A percentile compares a stretch with the other conserved stretches of the same genome.
These are phyloP conservation scores for Psix sp. DNA, from an alignment of 1,140 invertebrate species.

Conservation along the genomic window DNA sequence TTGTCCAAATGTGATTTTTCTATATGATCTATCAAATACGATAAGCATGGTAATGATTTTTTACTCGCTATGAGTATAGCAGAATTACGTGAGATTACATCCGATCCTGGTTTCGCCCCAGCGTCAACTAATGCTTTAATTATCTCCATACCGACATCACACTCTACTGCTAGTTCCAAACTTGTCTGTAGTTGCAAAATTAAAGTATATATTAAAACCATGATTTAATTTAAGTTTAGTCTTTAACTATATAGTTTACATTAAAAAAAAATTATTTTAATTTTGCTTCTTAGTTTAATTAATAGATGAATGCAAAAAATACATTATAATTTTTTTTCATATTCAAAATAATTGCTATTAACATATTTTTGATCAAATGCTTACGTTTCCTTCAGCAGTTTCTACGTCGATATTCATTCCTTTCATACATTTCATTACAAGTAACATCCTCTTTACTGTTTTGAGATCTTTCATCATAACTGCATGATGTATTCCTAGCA, in stretches of 20 bases:
- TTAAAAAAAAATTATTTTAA: no score
- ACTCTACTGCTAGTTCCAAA: constrained; percentile 64
- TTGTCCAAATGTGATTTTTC: background rate
- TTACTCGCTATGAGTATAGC: constrained; percentile 65
- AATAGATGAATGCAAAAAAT: no score
- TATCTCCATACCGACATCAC: constrained; percentile 40
- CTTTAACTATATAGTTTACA: no score
- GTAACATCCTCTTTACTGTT: constrained; percentile 57
- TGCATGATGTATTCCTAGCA: constrained; percentile 65
- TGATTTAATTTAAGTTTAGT: no score
- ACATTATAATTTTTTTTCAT: no score
- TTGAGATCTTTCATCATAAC: constrained; percentile 45
- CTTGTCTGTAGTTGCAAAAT: constrained; percentile 65
- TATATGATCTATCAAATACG: background rate
- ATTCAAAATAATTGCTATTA: no score
- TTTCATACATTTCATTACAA: constrained; percentile 54
- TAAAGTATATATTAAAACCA: no score
- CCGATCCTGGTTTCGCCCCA: constrained; percentile 59
- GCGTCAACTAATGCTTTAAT: constrained; percentile 56
- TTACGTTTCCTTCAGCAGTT: constrained; percentile 56
- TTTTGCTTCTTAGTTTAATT: no score
- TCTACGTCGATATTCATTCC: constrained; percentile 48
- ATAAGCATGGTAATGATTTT: constrained; percentile 23
- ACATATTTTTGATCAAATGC: no score
- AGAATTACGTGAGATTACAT: constrained; percentile 52